Base-by-base conservation (phyloP, 1,140 invertebrate genomes). In the Lanistes nyassanus region DNA sequence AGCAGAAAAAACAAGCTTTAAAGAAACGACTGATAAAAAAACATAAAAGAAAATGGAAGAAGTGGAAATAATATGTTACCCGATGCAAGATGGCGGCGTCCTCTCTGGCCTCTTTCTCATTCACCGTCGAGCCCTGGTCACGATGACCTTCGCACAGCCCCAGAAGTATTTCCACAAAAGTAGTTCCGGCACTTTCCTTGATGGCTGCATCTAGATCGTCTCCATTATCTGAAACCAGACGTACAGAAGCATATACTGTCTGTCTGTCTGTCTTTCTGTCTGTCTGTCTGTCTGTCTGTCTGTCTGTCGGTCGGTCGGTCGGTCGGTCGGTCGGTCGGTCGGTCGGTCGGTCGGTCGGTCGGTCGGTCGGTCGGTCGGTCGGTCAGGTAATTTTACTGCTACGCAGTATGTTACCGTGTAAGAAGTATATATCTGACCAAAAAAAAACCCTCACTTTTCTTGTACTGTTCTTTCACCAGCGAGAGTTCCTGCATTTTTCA, bases 101-200 rank as follows among this genome's bases (percentile, higher is more conserved):
- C 23, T 81, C 73, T 51, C 80, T 66, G 37, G 82, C 83, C 42
- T 78, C 76, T 60, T 79, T 64, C 53, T 75, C 42, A 51, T 82
- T 81, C 34, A 82, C 81, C 19, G 67, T 42, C 16, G 66, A 53
- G 3, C 77, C 76, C 36, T 80, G 78, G 29, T 80, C 80, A 31
- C 68, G 47, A n/a, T 58, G 1, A 11, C 81, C 79, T 56, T 76
- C 72, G 39, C 79, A 79, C 29, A 80, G 58, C 29, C 79, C 62
- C 36, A 79, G 66, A 23, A 97, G 92, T 85, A 95, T 92, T 89
- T 93, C 94, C 91, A 94, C 95, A 91, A 96, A 96, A 91, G 96
- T 94, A 79, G 95, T 95, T 82, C 94, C 95, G 75, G 95, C 96
- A 89, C 97, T 95, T 82, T 92, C 94, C 94, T 96, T 92, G 72